Evolutionary conservation across 1,140 invertebrate genomes (phyloP).

Genomic region (Drosophila gunungcola): DNA sequence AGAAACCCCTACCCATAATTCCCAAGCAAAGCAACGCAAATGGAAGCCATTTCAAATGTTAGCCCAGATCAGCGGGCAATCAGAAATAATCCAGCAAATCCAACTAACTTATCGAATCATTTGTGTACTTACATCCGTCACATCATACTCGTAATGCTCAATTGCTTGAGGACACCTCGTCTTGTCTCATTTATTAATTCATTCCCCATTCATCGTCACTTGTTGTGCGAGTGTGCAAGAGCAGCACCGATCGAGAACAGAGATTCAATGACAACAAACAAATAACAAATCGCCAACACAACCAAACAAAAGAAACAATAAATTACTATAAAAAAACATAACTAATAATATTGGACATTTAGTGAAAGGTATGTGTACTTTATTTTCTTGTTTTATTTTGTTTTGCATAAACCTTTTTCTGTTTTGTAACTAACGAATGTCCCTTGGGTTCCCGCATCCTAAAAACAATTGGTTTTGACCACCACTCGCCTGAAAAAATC

Average conservation of each 20-base stretch:
- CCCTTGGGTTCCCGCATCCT: not conserved
- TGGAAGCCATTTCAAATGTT: constrained; percentile 67
- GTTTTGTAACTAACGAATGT: constrained; percentile 27
- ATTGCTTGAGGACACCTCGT: constrained; percentile 6
- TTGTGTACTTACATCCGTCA: constrained; percentile 19
- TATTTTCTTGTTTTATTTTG: constrained; percentile 38
- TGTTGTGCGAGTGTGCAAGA: constrained; percentile 14
- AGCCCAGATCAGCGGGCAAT: constrained; percentile 31
- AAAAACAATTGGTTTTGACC: constrained; percentile 20
- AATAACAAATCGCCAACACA: constrained; percentile 11
- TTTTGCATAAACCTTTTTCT: constrained; percentile 12
- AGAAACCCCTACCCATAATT: not conserved
- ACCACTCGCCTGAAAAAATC: not conserved
- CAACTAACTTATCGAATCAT: constrained; percentile 23
- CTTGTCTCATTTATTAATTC: constrained; percentile 4
- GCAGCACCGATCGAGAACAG: constrained; percentile 13
- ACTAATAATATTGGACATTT: constrained; percentile 65
- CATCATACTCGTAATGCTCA: constrained; percentile 11
- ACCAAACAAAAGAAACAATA: constrained; percentile 20
- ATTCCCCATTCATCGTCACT: constrained; percentile 10
- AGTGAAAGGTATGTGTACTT: constrained; percentile 82
- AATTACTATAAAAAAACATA: constrained; percentile 27
- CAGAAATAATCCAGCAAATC: constrained; percentile 13
- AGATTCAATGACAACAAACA: not conserved
- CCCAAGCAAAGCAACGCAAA: constrained; percentile 63